phyloP scores from a whole-genome alignment of 64 coral and sea anemone genomes.

The Astreopora myriophthalma region DNA sequence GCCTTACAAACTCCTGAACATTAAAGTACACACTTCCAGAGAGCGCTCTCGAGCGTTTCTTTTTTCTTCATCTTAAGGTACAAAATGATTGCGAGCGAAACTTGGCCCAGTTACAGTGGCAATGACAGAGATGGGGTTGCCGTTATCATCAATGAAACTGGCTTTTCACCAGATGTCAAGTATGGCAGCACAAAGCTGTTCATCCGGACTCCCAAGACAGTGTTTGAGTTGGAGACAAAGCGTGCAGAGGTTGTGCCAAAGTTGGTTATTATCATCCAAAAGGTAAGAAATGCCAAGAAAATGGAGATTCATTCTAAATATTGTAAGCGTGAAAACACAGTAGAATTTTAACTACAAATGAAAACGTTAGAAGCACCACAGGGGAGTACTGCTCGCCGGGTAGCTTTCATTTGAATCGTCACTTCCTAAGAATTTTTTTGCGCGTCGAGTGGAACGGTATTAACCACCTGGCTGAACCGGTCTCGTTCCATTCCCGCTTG shows the following conservation, averaged over 20 bases:
- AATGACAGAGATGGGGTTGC: conserved; percentile 74
- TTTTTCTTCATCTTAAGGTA: conserved; percentile 52
- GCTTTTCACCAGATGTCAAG: conserved; percentile 74
- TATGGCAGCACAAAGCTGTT: conserved; percentile 93
- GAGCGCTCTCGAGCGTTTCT: neutral
- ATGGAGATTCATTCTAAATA: no score
- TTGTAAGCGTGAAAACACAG: no score
- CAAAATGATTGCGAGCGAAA: conserved; percentile 83
- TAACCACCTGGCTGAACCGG: no score
- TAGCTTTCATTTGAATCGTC: no score
- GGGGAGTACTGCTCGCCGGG: no score
- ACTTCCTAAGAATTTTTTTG: no score
- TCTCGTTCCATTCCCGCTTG: no score
- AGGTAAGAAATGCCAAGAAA: conserved; percentile 30
- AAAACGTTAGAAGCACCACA: no score
- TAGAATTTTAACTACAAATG: no score
- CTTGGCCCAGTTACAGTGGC: conserved; percentile 90
- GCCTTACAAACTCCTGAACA: no score
- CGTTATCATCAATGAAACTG: conserved; percentile 49
- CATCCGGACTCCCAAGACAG: conserved; percentile 86
- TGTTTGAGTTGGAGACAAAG: conserved; percentile 81
- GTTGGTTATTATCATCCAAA: conserved; percentile 80
- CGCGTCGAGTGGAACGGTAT: no score
- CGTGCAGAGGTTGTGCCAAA: conserved; percentile 71
- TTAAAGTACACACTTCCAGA: no score